phyloP scores from a whole-genome alignment of 2,113 vertebrate genomes.

The Zosterops pallidus region DNA sequence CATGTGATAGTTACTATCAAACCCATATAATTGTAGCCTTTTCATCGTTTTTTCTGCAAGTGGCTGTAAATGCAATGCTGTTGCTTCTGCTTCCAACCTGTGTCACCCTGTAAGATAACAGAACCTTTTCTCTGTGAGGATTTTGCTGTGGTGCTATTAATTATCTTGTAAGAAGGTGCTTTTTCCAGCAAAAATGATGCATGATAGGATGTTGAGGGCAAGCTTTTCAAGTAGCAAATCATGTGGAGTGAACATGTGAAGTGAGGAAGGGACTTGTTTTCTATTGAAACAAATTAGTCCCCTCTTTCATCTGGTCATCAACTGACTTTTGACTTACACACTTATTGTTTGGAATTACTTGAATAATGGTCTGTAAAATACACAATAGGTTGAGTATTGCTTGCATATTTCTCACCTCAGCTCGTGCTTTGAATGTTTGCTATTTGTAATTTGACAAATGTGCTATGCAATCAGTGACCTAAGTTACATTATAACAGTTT shows the following conservation, averaged over 20 bases:
- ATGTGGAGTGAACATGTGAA: background rate
- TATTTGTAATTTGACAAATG: conserved; percentile 1
- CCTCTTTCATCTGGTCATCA: background rate
- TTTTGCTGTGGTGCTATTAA: background rate
- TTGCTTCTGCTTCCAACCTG: background rate
- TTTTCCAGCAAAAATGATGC: background rate
- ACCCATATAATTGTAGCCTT: background rate
- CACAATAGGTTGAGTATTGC: background rate
- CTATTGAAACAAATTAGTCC: background rate
- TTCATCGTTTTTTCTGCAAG: background rate
- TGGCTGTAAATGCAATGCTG: background rate
- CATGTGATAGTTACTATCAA: background rate
- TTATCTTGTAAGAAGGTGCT: background rate
- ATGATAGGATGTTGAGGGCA: background rate
- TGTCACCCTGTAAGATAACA: background rate
- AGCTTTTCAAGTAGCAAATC: background rate
- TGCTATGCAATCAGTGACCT: background rate
- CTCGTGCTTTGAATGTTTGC: background rate
- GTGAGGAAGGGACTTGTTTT: background rate
- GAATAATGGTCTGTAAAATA: background rate
- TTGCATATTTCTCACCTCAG: background rate
- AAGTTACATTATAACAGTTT: background rate
- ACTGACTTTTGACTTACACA: background rate
- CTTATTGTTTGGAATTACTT: background rate
- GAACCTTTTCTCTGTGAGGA: background rate